phyloP scores from a whole-genome alignment of 1,140 invertebrate genomes.

The Drosophila azteca region DNA sequence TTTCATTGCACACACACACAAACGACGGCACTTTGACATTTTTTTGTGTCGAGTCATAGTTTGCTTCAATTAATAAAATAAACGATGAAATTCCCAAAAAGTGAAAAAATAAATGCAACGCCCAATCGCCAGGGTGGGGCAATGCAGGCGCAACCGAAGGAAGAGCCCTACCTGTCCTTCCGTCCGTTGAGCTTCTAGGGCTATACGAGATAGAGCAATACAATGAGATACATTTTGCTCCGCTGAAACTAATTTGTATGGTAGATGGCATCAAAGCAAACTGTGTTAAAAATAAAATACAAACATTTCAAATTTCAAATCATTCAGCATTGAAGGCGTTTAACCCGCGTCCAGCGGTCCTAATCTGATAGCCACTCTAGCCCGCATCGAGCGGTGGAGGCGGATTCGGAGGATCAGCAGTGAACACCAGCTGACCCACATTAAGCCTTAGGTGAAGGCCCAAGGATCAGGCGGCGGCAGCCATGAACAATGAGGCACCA shows the following conservation, averaged over 20 bases:
- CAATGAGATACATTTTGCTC: too few relatives aligned
- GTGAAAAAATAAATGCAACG: background rate
- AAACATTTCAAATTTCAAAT: slow-evolving; percentile 52
- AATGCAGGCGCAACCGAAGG: slow-evolving; percentile 4
- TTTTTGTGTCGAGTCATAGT: background rate
- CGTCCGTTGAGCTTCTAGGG: too few relatives aligned
- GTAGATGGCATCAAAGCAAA: too few relatives aligned
- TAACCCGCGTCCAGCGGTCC: slow-evolving; percentile 69
- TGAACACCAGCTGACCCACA: slow-evolving; percentile 61
- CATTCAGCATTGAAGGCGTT: slow-evolving; percentile 73
- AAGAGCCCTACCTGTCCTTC: too few relatives aligned
- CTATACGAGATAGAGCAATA: too few relatives aligned
- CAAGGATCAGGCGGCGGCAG: slow-evolving; percentile 62
- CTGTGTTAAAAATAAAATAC: slow-evolving; percentile 5
- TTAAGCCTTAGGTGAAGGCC: slow-evolving; percentile 79
- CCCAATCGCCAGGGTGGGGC: background rate
- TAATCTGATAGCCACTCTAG: slow-evolving; percentile 60
- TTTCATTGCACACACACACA: background rate
- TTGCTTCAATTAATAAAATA: background rate
- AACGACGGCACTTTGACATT: too few relatives aligned
- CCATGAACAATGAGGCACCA: slow-evolving; percentile 56
- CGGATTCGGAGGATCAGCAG: slow-evolving; percentile 3
- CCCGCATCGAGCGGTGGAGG: slow-evolving; percentile 22
- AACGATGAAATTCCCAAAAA: background rate
- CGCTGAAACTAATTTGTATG: too few relatives aligned